phyloP scores from a whole-genome alignment of 1,140 invertebrate species.

The Bombus turneri region DNA sequence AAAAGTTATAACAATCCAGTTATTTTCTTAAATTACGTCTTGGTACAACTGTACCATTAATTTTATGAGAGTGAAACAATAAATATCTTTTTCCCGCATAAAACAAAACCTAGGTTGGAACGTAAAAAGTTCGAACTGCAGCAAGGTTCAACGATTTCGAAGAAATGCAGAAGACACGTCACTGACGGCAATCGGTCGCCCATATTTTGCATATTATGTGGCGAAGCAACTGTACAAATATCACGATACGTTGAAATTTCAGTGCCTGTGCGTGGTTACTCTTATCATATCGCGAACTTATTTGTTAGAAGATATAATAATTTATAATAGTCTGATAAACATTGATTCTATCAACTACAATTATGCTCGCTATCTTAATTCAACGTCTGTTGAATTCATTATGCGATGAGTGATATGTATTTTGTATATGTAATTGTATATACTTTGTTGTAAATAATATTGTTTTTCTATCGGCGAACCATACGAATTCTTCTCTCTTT shows the following conservation, averaged over 20 bases:
- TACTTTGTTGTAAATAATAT: too few species aligned
- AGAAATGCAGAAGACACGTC: not conserved
- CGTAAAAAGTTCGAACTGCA: not conserved
- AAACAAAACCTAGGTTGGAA: not conserved
- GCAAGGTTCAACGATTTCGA: not conserved
- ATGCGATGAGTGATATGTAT: too few species aligned
- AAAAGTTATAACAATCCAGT: too few species aligned
- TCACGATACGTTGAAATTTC: slow-evolving; percentile 38
- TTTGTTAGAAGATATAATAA: slow-evolving; percentile 32
- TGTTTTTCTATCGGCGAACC: too few species aligned
- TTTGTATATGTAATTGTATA: too few species aligned
- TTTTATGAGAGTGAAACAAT: not conserved
- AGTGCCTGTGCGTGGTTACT: slow-evolving; percentile 8
- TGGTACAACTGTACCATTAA: not conserved
- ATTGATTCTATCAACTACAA: slow-evolving; percentile 20
- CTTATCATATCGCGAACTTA: slow-evolving; percentile 45
- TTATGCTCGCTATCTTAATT: too few species aligned
- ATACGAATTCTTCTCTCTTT: too few species aligned
- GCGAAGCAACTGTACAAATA: slow-evolving; percentile 61
- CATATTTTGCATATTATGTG: slow-evolving; percentile 24
- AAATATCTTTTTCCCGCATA: not conserved
- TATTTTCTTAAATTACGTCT: too few species aligned
- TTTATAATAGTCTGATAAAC: slow-evolving; percentile 38
- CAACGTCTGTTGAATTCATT: too few species aligned
- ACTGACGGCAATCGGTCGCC: too few species aligned